Base-by-base conservation (phyloP, 1,140 invertebrate genomes). In the Protaetia brevitarsis region DNA sequence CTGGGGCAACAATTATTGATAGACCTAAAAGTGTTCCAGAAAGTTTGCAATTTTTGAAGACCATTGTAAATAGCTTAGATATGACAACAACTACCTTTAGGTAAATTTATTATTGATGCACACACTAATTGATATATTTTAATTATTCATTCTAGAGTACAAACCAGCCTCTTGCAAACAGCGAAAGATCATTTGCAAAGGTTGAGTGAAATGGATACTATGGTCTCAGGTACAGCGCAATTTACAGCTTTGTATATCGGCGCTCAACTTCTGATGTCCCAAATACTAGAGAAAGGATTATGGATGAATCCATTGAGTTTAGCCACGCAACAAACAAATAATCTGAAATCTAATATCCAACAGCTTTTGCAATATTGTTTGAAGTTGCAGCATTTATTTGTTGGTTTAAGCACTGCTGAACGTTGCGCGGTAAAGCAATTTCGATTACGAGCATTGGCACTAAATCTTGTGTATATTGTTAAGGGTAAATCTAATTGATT, bases 171-270 rank as follows among this genome's bases (percentile, higher is more conserved):
- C 63, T 78, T 92, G 4, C 85, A 88, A 71, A 86, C 87, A 0
- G 89, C 90, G 0, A 87, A 89, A 66, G 82, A 87, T 19, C 90
- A 93, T 76, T 82, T 93, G 5, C 83, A 84, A 71, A 85, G 84
- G 79, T 63, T 74, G 59, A 75, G 73, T 65, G 87, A 92, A 79
- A 91, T 97, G 79, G 94, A 97, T 80, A 83, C 87, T 16, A 82
- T 82, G 13, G 87, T 94, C 73, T 87, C 90, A 58, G 92, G 94
- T 1, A 88, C 92, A 0, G 93, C 94, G 0, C 88, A 91, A 74
- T 96, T 96, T 79, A 88, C 91, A 30, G 87, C 90, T 28, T 80
- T 94, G 21, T 96, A 93, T 71, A 89, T 96, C 62, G 84, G 85
- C 30, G 83, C 82, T 34, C 87, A 88, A 72, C 76, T 88, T 11